Conservation (phyloP, 2,797 vertebrate species). For the Rhodeus uyekii region DNA sequence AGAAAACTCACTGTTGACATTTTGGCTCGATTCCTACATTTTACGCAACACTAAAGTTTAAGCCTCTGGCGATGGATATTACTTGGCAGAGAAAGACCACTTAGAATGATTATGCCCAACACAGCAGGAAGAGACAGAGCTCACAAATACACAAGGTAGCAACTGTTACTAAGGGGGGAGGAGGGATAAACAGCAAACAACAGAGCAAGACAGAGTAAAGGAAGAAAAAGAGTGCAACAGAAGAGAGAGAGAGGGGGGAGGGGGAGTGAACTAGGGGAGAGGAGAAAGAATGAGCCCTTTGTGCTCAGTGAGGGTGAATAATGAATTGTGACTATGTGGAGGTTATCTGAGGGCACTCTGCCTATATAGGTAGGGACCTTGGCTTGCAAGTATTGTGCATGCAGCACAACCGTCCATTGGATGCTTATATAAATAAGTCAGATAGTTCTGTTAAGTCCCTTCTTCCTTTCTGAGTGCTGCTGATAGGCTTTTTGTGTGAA, state of each 20-base stretch:
- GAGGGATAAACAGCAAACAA: slow-evolving; percentile 35
- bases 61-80: slow-evolving; percentile 63
- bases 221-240: slow-evolving; percentile 7
- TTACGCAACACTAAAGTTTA: slow-evolving; percentile 24
- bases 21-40: slow-evolving; percentile 31
- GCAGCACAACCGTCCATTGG: slow-evolving; percentile 72
- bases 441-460: slow-evolving; percentile 68
- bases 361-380: slow-evolving; percentile 80
- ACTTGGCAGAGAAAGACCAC: slow-evolving; percentile 58
- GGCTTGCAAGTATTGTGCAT: slow-evolving; percentile 78
- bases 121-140: slow-evolving; percentile 48
- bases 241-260: neutral
- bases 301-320: slow-evolving; percentile 79
- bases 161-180: slow-evolving; percentile 40
- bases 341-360: slow-evolving; percentile 85
- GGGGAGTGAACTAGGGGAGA: slow-evolving; percentile 29
- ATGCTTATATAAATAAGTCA: slow-evolving; percentile 78
- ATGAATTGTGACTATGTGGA: slow-evolving; percentile 86
- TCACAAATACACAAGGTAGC: slow-evolving; percentile 40
- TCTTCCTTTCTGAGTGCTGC: slow-evolving; percentile 67
- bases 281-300: slow-evolving; percentile 68
- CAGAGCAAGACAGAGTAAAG: slow-evolving; percentile 8
- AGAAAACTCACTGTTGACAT: slow-evolving; percentile 16
- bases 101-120: slow-evolving; percentile 62
- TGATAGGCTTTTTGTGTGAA: slow-evolving; percentile 69